Conservation (phyloP, 2,113 vertebrate species). For the Sterrhoptilus dennistouni region DNA sequence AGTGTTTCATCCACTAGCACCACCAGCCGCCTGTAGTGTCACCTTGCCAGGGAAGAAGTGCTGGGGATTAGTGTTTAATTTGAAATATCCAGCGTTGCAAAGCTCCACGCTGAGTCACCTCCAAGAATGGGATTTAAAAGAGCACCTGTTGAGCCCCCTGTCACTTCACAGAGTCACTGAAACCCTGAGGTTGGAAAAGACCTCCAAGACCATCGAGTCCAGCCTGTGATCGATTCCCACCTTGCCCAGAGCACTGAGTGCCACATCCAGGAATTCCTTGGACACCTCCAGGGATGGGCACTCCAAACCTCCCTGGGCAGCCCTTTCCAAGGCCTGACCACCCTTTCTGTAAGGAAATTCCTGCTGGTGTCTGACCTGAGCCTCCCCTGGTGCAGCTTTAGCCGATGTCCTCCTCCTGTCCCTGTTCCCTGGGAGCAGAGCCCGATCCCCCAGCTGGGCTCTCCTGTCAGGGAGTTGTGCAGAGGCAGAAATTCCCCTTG, state of each 20-base stretch:
- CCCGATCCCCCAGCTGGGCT: no score
- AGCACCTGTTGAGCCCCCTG: not conserved
- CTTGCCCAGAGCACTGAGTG: not conserved
- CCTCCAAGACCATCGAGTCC: fast-evolving
- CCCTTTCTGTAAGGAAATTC: no score
- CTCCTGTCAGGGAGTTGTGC: no score
- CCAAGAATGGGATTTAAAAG: not conserved
- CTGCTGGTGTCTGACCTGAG: no score
- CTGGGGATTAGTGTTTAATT: not conserved
- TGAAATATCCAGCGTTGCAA: not conserved
- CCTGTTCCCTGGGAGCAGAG: no score
- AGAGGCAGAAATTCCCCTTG: not conserved
- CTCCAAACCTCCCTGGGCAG: no score
- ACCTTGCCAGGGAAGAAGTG: not conserved
- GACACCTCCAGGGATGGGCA: no score
- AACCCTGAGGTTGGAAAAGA: not conserved
- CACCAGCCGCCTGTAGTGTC: fast-evolving
- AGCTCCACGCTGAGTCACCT: not conserved
- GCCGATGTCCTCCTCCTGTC: no score
- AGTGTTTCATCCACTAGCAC: not conserved
- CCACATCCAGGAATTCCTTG: no score
- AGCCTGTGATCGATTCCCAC: fast-evolving
- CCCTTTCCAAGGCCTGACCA: no score
- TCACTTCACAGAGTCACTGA: not conserved
- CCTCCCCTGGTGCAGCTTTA: no score